Percentiles rank a stretch among this genome's conserved stretches.
Conservation (phyloP, 2,797 vertebrate genomes). For the Trachurus trachurus region DNA sequence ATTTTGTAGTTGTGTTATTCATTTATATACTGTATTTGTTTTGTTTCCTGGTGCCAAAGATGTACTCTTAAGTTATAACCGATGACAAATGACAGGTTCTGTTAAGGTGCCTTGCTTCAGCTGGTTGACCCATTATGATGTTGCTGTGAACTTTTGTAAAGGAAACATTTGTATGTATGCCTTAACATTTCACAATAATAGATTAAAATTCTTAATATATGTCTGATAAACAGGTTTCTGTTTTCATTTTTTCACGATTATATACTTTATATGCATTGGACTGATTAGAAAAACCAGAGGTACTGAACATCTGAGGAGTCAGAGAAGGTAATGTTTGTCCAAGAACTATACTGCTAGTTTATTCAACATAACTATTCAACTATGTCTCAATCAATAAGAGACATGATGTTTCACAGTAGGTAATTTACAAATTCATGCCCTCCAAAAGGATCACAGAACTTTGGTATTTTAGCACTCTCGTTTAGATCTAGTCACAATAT, state of each 20-base stretch:
- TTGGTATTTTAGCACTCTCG: too few relatives aligned
- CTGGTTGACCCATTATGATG: constrained; percentile 81
- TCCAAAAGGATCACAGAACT: too few relatives aligned
- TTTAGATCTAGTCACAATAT: too few relatives aligned
- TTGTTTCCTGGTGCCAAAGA: constrained; percentile 91
- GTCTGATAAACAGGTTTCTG: constrained; percentile 61
- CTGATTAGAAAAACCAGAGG: background rate
- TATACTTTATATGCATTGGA: background rate
- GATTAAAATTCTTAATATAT: constrained; percentile 89
- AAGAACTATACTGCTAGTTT: background rate
- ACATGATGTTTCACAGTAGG: background rate
- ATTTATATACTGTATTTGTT: constrained; percentile 52
- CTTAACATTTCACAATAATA: constrained; percentile 87
- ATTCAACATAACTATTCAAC: background rate
- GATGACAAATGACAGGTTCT: constrained; percentile 87
- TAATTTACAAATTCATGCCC: too few relatives aligned
- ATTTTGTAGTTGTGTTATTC: constrained; percentile 87
- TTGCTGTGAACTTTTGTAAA: constrained; percentile 88
- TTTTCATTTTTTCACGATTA: constrained; percentile 23
- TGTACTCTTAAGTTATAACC: constrained; percentile 95
- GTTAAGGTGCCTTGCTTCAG: constrained; percentile 81
- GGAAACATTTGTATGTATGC: constrained; percentile 83
- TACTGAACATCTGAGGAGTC: background rate
- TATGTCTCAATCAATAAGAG: background rate
- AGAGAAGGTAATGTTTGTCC: background rate